These are phyloP conservation scores for Isichthys henryi DNA, from an alignment of 2,113 vertebrate species.

Conservation along the genomic window DNA sequence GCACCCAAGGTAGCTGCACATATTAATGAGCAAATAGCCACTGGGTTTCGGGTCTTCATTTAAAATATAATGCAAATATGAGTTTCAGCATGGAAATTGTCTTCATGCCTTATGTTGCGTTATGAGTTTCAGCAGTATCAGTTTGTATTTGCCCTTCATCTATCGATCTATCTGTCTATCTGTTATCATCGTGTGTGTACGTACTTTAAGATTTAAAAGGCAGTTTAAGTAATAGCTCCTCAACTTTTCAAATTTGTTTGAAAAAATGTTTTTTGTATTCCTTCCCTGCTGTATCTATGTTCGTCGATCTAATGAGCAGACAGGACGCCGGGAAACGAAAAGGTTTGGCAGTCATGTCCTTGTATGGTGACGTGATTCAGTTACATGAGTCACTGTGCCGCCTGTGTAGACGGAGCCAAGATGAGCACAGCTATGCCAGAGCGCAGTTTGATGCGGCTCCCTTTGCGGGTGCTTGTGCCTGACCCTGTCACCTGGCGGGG, in stretches of 20 bases:
- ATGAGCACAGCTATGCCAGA: neutral
- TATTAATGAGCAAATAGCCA: neutral
- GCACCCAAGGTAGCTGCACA: neutral
- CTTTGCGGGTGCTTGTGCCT: neutral
- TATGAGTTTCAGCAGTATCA: neutral
- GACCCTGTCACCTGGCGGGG: neutral
- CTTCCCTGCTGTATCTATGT: neutral
- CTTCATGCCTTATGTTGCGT: neutral
- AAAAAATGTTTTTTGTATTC: neutral
- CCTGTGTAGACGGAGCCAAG: neutral
- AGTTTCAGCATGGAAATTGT: neutral
- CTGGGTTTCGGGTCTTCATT: neutral
- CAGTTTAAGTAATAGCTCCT: neutral
- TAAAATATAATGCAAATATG: neutral
- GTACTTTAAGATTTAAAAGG: neutral
- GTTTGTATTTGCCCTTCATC: neutral
- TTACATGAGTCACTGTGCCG: neutral
- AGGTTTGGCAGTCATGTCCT: neutral
- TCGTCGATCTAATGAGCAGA: neutral
- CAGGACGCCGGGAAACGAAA: neutral
- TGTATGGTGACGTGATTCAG: neutral
- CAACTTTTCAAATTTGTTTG: neutral
- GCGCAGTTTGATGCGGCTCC: neutral
- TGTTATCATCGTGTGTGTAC: neutral
- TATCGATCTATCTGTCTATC: neutral